Base-by-base conservation (phyloP, 2,888 invertebrate species). In the Acanthopleura granulata region DNA sequence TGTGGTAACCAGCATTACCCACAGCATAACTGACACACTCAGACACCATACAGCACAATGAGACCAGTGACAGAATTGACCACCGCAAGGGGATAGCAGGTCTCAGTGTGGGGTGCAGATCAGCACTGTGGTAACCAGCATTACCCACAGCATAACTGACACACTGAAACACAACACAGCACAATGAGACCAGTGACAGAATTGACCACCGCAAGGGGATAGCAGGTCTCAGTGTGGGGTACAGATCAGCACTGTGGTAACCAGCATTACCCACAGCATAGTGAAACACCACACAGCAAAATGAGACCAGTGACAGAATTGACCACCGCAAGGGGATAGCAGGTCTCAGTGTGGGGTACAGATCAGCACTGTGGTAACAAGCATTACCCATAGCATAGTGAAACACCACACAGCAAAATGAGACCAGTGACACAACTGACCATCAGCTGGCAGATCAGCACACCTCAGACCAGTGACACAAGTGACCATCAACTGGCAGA, bases 1-100 rank as follows among this genome's bases (percentile, higher is more conserved):
- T 86, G 80, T 89, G 89, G 79, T 85, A 90, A 16, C 85, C 86
- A 72, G 89, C 89, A 82, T 90, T 90, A n/a, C 90, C 89, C 18
- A 89, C 78, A 25, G 89, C 89, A 79, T 88, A 89, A 50, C 83
- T 86, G 16, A 88, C 86, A 74, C 88, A 84, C 88, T 89, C 82
- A 6, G 61, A 61, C 30, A 57, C 12, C 3, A 40, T 9, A 40
- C 40, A 40, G 40, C n/a, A 22, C 61, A 18, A 18, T 18, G 4
- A n/a, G 70, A 29, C 30, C 30, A 22, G 25, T 29, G 27, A 22
- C 18, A 69, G 6, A 71, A 25, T 15, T 50, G n/a, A 12, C 40
- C 11, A 89, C 82, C 18, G 79, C 18, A 81, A 80, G 40, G 89
- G 84, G 18, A 90, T 81, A 72, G 84, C 80, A 11, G 87, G 82